Conservation (phyloP, 1,140 invertebrate genomes). For the Papilio dardanus region DNA sequence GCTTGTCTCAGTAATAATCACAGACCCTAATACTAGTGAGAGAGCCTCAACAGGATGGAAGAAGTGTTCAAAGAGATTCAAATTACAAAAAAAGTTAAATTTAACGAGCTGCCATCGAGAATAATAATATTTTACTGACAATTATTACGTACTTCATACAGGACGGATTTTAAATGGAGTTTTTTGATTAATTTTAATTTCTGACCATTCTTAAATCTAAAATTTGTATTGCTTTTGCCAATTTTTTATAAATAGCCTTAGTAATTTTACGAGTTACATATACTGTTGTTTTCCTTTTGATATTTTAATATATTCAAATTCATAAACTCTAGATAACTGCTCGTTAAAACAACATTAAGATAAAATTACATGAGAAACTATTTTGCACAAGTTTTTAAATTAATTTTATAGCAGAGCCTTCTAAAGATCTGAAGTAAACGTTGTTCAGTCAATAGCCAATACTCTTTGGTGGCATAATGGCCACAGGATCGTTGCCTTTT, state of each 20-base stretch:
- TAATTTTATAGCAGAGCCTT: background rate
- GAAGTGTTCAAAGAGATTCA: background rate
- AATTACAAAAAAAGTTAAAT: background rate
- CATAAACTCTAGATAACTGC: constrained; percentile 24
- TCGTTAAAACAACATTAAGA: constrained; percentile 1
- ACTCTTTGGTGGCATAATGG: no score
- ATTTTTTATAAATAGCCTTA: background rate
- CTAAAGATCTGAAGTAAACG: background rate
- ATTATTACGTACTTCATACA: constrained; percentile 21
- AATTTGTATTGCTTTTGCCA: constrained; percentile 8
- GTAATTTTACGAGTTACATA: background rate
- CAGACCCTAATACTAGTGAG: background rate
- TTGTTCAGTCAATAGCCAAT: no score
- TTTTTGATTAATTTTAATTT: background rate
- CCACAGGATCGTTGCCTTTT: no score
- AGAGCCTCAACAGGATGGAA: constrained; percentile 1
- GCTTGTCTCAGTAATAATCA: background rate
- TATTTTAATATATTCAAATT: background rate
- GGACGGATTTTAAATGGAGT: constrained; percentile 34
- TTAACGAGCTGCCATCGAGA: constrained; percentile 31
- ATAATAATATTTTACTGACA: background rate
- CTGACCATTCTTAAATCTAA: constrained; percentile 31
- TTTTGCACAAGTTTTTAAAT: background rate
- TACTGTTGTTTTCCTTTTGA: background rate
- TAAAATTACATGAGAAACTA: background rate